Evolutionary conservation across 2,888 invertebrate genomes (phyloP).

Genomic region (Andrena hattorfiana): DNA sequence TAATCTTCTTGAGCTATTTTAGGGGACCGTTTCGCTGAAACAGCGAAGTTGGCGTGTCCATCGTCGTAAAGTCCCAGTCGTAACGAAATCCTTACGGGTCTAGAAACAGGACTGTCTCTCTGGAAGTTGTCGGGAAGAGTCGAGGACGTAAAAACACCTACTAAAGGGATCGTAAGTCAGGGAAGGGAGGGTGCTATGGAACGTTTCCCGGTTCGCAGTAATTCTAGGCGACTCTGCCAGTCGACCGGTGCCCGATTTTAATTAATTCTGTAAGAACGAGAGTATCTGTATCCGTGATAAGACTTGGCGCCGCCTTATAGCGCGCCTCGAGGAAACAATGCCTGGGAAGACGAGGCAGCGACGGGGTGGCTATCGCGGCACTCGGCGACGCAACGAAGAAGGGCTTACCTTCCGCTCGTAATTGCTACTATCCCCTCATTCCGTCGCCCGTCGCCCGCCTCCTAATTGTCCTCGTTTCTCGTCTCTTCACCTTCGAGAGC

Average conservation of each 20-base stretch:
- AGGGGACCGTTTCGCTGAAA: background rate
- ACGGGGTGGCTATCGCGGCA: slow-evolving; percentile 49
- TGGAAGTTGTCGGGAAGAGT: background rate
- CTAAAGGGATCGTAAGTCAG: background rate
- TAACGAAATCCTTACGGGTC: slow-evolving; percentile 15
- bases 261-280: slow-evolving; percentile 61
- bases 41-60: background rate
- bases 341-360: slow-evolving; percentile 35
- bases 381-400: slow-evolving; percentile 50
- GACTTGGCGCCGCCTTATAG: background rate
- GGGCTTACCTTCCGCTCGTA: slow-evolving; percentile 65
- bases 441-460: slow-evolving; percentile 50
- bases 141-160: background rate
- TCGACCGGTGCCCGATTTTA: slow-evolving; percentile 47
- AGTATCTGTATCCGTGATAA: slow-evolving; percentile 48
- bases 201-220: slow-evolving; percentile 14
- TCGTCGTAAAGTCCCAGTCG: slow-evolving; percentile 19
- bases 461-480: slow-evolving; percentile 71
- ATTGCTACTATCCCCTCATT: slow-evolving; percentile 69
- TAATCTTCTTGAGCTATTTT: background rate
- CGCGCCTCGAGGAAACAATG: slow-evolving; percentile 34
- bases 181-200: background rate
- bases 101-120: slow-evolving; percentile 1
- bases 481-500: slow-evolving; percentile 61
- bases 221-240: background rate